Percentiles rank a stretch among this genome's conserved stretches.
These are phyloP conservation scores for Amorpha juglandis DNA, from an alignment of 2,888 invertebrate genomes.

Conservation along the genomic window DNA sequence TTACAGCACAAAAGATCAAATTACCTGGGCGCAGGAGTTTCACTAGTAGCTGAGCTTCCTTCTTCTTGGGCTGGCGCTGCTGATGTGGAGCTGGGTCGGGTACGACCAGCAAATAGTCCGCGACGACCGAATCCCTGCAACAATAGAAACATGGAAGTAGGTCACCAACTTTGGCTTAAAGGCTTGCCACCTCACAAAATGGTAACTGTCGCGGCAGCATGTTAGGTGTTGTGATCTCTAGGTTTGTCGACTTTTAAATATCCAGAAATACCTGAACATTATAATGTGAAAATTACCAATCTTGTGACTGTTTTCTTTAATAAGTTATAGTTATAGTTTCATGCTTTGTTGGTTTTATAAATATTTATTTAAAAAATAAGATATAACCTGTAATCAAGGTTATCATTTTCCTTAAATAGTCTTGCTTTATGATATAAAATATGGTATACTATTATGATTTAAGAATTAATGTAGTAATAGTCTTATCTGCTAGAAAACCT, in stretches of 20 bases:
- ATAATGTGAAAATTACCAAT: not conserved
- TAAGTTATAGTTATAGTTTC: no score
- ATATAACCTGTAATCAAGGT: no score
- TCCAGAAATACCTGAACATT: not conserved
- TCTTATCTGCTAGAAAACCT: no score
- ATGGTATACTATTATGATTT: no score
- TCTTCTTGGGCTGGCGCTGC: conserved; percentile 60
- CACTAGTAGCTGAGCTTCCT: conserved; percentile 58
- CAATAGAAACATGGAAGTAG: conserved; percentile 36
- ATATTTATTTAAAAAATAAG: no score
- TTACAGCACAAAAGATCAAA: not conserved
- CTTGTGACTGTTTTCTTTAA: not conserved
- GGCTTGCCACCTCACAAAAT: conserved; percentile 20
- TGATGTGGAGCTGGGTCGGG: conserved; percentile 65
- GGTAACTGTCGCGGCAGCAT: not conserved
- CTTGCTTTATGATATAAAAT: no score
- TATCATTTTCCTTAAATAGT: no score
- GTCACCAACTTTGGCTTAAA: conserved; percentile 23
- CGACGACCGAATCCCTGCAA: conserved; percentile 73
- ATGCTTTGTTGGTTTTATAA: no score
- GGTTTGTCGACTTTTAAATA: not conserved
- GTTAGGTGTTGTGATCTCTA: not conserved
- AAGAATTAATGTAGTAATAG: no score
- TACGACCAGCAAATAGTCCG: conserved; percentile 71
- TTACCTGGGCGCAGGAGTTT: conserved; percentile 66